Percentiles rank a stretch among this genome's conserved stretches.
Evolutionary conservation across 2,888 invertebrate genomes (phyloP).

Genomic region (Rhamphomyia laevipes): DNA sequence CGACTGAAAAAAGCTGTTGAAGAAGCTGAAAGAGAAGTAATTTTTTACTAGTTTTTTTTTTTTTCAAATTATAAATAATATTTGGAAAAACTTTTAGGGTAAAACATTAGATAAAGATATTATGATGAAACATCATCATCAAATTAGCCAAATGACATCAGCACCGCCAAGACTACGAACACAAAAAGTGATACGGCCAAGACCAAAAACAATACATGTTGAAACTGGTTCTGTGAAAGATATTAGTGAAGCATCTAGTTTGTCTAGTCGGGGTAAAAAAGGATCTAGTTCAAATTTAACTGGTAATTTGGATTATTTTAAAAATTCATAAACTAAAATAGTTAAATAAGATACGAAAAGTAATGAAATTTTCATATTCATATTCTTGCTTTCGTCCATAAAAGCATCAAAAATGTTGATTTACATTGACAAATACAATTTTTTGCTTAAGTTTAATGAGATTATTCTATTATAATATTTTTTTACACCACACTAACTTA

Average conservation of each 20-base stretch:
- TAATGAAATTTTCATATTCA: background rate
- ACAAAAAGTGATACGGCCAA: conserved; percentile 55
- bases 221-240: conserved; percentile 63
- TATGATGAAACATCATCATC: conserved; percentile 43
- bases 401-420: background rate
- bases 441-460: too few species aligned
- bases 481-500: too few species aligned
- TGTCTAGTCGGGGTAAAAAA: conserved; percentile 61
- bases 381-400: background rate
- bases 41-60: background rate
- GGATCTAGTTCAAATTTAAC: conserved; percentile 73
- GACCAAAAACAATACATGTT: conserved; percentile 85
- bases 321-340: background rate
- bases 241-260: conserved; percentile 62
- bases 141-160: conserved; percentile 21
- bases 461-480: too few species aligned
- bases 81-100: conserved; percentile 43
- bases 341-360: too few species aligned
- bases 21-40: conserved; percentile 76
- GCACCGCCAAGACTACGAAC: conserved; percentile 50
- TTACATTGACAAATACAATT: too few species aligned
- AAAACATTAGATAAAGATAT: conserved; percentile 65
- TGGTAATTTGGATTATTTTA: conserved; percentile 42
- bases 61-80: background rate
- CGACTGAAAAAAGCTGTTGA: conserved; percentile 87